phyloP scores from a whole-genome alignment of 2,113 vertebrate species.

The Melanerpes formicivorus region DNA sequence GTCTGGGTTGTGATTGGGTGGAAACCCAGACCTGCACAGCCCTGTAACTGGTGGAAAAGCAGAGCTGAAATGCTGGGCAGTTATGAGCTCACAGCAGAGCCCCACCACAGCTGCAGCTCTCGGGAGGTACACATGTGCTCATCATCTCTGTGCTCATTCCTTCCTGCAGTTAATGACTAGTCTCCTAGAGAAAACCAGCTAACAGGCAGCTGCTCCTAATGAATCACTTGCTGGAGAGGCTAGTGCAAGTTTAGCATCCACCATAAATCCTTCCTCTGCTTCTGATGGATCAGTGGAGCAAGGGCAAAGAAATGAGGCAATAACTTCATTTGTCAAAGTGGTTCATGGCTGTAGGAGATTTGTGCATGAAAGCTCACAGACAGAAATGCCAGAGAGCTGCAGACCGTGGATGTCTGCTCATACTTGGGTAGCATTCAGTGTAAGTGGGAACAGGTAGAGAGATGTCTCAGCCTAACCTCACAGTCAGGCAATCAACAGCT shows the following conservation, averaged over 20 bases:
- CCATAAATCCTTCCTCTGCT: slow-evolving; percentile 15
- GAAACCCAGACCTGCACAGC: slow-evolving; percentile 16
- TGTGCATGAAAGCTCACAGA: background rate
- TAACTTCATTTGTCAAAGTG: slow-evolving; percentile 8
- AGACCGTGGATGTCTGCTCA: background rate
- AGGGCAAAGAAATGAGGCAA: slow-evolving; percentile 7
- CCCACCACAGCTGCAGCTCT: slow-evolving; percentile 31
- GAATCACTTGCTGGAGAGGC: background rate
- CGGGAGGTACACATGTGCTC: background rate
- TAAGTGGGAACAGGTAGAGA: background rate
- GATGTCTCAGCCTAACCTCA: background rate
- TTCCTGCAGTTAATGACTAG: slow-evolving; percentile 36
- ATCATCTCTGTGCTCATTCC: slow-evolving; percentile 40
- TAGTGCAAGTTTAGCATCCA: background rate
- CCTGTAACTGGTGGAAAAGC: slow-evolving; percentile 14
- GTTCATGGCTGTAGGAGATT: background rate
- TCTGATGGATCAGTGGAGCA: background rate
- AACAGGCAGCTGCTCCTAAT: slow-evolving; percentile 45
- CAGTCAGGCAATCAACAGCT: background rate
- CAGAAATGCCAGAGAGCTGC: background rate
- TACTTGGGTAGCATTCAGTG: background rate
- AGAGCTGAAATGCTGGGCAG: background rate
- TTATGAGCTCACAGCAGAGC: slow-evolving; percentile 15
- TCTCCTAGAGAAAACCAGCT: slow-evolving; percentile 21
- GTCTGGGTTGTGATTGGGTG: background rate